Conservation (phyloP, 1,140 invertebrate species). For the Conus ventricosus region DNA sequence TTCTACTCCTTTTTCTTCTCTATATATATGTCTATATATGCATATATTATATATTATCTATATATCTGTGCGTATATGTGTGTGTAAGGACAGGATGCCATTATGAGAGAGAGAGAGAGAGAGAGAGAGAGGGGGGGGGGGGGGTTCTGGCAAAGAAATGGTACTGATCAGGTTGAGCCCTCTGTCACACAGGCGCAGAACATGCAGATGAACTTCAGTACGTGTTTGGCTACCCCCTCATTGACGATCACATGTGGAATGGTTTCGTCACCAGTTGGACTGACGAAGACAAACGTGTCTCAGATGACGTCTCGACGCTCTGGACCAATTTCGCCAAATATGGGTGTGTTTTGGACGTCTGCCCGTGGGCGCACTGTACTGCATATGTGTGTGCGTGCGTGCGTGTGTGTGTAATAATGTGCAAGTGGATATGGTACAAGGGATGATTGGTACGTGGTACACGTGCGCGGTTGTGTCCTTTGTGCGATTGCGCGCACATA, state of each 20-base stretch:
- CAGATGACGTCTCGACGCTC: neutral
- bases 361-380: no score
- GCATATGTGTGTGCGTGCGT: neutral
- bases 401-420: neutral
- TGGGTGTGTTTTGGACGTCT: neutral
- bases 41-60: no score
- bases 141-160: neutral
- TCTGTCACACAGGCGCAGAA: neutral
- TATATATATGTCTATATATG: no score
- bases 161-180: no score
- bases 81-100: no score
- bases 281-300: slow-evolving; percentile 13
- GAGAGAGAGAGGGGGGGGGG: no score
- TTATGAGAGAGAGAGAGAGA: no score
- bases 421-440: neutral
- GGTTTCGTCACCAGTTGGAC: slow-evolving; percentile 16
- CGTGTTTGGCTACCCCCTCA: slow-evolving; percentile 14
- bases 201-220: slow-evolving; percentile 23
- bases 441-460: no score
- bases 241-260: neutral
- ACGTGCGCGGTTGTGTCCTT: neutral
- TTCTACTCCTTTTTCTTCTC: no score
- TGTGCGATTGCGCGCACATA: neutral
- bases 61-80: no score
- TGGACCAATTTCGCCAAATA: slow-evolving; percentile 29